phyloP scores from a whole-genome alignment of 2,113 vertebrate genomes.

The Hippocampus abdominalis region DNA sequence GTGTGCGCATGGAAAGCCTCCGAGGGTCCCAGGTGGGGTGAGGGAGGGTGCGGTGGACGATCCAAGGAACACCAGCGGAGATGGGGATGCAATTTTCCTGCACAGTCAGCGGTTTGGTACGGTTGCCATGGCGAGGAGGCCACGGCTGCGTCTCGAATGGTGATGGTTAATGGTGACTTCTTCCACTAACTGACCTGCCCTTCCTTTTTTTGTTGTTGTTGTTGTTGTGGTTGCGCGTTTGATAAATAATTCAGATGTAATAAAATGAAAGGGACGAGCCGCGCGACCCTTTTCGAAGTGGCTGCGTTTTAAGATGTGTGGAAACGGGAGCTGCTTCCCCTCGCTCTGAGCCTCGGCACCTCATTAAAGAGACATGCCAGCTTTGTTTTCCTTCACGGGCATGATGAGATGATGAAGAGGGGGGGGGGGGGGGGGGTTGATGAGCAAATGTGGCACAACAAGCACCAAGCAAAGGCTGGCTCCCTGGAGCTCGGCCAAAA shows the following conservation, averaged over 20 bases:
- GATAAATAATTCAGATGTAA: slow-evolving; percentile 25
- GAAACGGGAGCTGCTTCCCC: slow-evolving; percentile 58
- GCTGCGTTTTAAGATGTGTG: slow-evolving; percentile 65
- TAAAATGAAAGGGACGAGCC: slow-evolving; percentile 44
- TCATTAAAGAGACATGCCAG: slow-evolving; percentile 78
- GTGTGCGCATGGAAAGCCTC: slow-evolving; percentile 37
- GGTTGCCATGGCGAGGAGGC: slow-evolving; percentile 12
- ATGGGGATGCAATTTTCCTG: slow-evolving; percentile 36
- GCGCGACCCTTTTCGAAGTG: slow-evolving; percentile 50
- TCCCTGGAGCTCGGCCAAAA: slow-evolving; percentile 62
- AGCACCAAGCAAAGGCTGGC: slow-evolving; percentile 62
- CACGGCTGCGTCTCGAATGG: neutral
- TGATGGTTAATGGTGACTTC: slow-evolving; percentile 23
- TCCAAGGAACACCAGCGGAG: slow-evolving; percentile 42
- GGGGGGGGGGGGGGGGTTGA: slow-evolving; percentile 25
- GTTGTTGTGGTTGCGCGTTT: slow-evolving; percentile 5
- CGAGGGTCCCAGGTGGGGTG: slow-evolving; percentile 55
- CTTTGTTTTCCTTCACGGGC: slow-evolving; percentile 75
- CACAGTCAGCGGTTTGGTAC: slow-evolving; percentile 34
- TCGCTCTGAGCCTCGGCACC: slow-evolving; percentile 60
- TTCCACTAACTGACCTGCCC: neutral
- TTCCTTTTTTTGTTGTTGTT: slow-evolving; percentile 1
- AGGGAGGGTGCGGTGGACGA: slow-evolving; percentile 23
- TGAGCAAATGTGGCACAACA: slow-evolving; percentile 76
- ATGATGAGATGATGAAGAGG: slow-evolving; percentile 69